Conservation (phyloP, 2,113 vertebrate genomes). For the Stegostoma tigrinum region DNA sequence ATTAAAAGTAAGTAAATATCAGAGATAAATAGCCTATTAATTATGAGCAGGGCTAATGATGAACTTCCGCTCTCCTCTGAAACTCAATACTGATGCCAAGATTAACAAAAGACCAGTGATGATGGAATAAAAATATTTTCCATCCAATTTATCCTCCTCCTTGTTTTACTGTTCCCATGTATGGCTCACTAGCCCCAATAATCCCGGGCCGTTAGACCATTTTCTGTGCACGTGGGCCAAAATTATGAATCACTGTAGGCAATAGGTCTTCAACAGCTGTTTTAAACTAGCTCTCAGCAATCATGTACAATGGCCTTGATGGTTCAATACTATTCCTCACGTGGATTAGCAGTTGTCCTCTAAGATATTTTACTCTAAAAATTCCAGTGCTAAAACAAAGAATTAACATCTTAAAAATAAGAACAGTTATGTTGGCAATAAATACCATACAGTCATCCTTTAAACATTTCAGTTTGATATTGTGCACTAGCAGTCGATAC, state of each 20-base stretch:
- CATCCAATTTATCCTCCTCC: not conserved
- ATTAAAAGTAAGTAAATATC: not conserved
- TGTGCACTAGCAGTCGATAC: not conserved
- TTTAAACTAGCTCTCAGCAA: not conserved
- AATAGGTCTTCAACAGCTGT: not conserved
- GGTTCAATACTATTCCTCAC: not conserved
- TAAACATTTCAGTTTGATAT: not conserved
- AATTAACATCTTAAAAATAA: not conserved
- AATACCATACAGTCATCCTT: not conserved
- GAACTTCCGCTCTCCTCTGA: not conserved
- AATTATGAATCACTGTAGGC: not conserved
- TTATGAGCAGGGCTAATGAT: not conserved
- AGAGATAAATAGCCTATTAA: conserved; percentile 9
- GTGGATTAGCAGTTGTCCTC: not conserved
- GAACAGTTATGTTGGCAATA: not conserved
- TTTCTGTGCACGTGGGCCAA: not conserved
- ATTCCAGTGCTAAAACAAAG: not conserved
- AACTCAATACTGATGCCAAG: not conserved
- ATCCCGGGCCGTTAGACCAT: not conserved
- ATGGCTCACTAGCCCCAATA: not conserved
- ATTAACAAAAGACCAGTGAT: not conserved
- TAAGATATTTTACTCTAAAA: too few species aligned
- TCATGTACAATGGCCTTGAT: not conserved
- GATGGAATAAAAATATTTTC: not conserved
- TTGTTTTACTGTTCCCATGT: not conserved